Conservation (phyloP, 1,140 invertebrate species). For the Lepidurus arcticus region DNA sequence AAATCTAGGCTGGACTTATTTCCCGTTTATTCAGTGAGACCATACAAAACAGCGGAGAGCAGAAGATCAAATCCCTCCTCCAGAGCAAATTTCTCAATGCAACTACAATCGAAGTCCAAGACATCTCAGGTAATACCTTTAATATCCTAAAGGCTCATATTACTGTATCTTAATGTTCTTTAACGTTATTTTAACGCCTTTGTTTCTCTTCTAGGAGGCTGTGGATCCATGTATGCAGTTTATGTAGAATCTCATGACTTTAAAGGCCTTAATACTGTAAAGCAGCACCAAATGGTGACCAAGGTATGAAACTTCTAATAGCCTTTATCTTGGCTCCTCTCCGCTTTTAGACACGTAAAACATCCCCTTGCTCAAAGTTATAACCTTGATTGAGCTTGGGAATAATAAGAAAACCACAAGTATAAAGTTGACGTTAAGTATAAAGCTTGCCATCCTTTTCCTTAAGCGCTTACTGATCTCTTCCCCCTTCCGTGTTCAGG, state of each 20-base stretch:
- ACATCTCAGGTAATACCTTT: slow-evolving; percentile 57
- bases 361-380: too few relatives aligned
- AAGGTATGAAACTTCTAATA: slow-evolving; percentile 47
- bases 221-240: slow-evolving; percentile 83
- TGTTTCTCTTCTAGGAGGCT: slow-evolving; percentile 57
- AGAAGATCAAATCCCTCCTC: slow-evolving; percentile 27
- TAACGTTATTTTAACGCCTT: slow-evolving; percentile 30
- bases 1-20: neutral
- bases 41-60: neutral
- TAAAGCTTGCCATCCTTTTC: too few relatives aligned
- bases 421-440: too few relatives aligned
- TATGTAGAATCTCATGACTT: slow-evolving; percentile 69
- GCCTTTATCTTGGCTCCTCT: neutral
- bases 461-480: neutral
- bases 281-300: slow-evolving; percentile 74
- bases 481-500: slow-evolving; percentile 46
- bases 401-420: too few relatives aligned
- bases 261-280: slow-evolving; percentile 64
- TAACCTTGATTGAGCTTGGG: too few relatives aligned
- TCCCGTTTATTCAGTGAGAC: neutral
- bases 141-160: slow-evolving; percentile 20
- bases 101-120: slow-evolving; percentile 59
- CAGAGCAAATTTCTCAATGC: slow-evolving; percentile 56
- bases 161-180: neutral
- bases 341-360: too few relatives aligned